Conservation (phyloP, 1,140 invertebrate genomes). For the Mactra quadrangularis region DNA sequence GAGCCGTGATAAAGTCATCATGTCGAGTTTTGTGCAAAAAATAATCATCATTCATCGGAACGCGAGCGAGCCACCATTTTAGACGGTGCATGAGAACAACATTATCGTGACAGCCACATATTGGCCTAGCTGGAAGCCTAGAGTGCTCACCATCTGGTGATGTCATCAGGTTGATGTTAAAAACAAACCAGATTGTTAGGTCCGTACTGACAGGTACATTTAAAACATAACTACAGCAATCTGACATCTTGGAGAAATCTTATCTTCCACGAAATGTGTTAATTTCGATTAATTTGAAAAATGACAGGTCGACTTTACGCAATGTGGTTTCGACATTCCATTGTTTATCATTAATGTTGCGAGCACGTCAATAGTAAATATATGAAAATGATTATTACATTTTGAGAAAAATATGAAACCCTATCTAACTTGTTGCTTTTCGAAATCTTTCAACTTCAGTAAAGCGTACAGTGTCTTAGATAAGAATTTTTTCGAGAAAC, state of each 20-base stretch:
- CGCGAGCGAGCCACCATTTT: too few relatives aligned
- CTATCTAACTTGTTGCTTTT: too few relatives aligned
- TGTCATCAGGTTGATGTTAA: constrained; percentile 48
- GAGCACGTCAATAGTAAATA: too few relatives aligned
- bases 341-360: not conserved
- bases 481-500: too few relatives aligned
- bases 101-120: constrained; percentile 42
- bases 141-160: constrained; percentile 40
- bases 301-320: constrained; percentile 23
- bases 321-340: constrained; percentile 8
- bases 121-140: constrained; percentile 41
- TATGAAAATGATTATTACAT: too few relatives aligned
- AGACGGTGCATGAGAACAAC: constrained; percentile 15
- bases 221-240: constrained; percentile 10
- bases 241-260: constrained; percentile 54
- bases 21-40: too few relatives aligned
- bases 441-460: too few relatives aligned
- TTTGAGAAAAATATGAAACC: too few relatives aligned
- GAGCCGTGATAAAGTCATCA: too few relatives aligned
- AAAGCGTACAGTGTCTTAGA: too few relatives aligned
- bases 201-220: constrained; percentile 47
- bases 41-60: too few relatives aligned
- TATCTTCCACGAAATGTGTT: constrained; percentile 52
- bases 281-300: constrained; percentile 47
- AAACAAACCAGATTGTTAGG: constrained; percentile 42